Conservation (phyloP, 1,140 invertebrate genomes). For the Drosophila kepulauana region DNA sequence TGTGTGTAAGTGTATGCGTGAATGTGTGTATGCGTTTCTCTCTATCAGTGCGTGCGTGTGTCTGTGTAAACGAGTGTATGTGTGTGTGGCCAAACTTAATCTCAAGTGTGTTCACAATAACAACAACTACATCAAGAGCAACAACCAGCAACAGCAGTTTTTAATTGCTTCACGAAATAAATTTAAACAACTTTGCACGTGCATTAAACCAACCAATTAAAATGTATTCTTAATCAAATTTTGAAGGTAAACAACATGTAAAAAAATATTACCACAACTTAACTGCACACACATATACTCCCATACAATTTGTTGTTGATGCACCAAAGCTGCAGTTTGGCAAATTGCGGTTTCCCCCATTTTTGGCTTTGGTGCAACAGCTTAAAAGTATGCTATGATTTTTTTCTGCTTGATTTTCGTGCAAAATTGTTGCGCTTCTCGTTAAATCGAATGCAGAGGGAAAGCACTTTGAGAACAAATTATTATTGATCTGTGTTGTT, state of each 20-base stretch:
- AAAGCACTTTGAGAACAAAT: background rate
- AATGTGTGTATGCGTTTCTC: conserved; percentile 33
- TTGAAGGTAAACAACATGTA: conserved; percentile 34
- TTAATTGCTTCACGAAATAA: conserved; percentile 16
- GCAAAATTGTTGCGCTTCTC: conserved; percentile 46
- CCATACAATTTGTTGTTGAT: background rate
- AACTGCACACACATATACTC: background rate
- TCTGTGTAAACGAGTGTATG: conserved; percentile 41
- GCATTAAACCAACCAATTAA: conserved; percentile 23
- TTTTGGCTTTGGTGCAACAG: conserved; percentile 62
- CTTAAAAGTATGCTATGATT: conserved; percentile 70
- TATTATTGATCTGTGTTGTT: background rate
- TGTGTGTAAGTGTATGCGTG: conserved; percentile 24
- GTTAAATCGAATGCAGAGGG: background rate
- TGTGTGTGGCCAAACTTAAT: conserved; percentile 52
- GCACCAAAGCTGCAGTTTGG: conserved; percentile 23
- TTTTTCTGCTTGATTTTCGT: conserved; percentile 14
- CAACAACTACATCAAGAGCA: conserved; percentile 7
- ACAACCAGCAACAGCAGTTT: conserved; percentile 25
- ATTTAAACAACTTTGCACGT: conserved; percentile 39
- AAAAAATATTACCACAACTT: background rate
- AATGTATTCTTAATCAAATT: conserved; percentile 32
- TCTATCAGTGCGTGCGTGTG: conserved; percentile 23
- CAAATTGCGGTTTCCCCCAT: background rate
- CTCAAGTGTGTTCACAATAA: conserved; percentile 70